Evolutionary conservation across 2,888 invertebrate species (phyloP), one percentile per base, ranked within the genome.

Genomic region (Macrophya alboannulata): DNA sequence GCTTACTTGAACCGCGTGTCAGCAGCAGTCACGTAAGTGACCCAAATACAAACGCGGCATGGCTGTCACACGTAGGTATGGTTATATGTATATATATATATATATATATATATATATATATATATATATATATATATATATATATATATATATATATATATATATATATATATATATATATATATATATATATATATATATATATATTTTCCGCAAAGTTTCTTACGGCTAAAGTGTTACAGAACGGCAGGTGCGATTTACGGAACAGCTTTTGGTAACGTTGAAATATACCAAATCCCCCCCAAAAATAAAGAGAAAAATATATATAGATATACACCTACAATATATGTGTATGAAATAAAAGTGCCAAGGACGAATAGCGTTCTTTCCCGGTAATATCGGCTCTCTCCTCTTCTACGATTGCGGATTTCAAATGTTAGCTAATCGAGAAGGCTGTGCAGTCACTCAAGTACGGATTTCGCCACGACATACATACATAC

Each of bases 1-100:
- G 43, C 74, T 74, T 48, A 31, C 21, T 21, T 25, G 12, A 45
- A 43, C 74, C 17, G 68, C 5, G 43, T 5, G 55, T 6, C 6
- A 55, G 6, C 55, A 45, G 21, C 74, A n/a, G 74, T 74, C 74
- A 45, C 43, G 43, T 43, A 43, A 45, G 45, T 74, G 74, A 74
- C 74, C 74, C 74, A 74, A 74, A 74, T 74, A 21, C 74, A 74
- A 74, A 43, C 74, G 48, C 45, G 74, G 74, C 74, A 45, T 74
- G 74, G 43, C 74, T 48, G 43, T 74, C 68, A 68, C 68, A 68
- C 45, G 74, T 74, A 45, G n/a, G n/a, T n/a, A n/a, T n/a, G n/a
- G n/a, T n/a, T n/a, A n/a, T n/a, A n/a, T n/a, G n/a, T 31, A 31
- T 31, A 31, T 31, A 31, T 1, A 3, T 31, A 31, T 31, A 31